These are phyloP conservation scores for Panagrolaimus sp. DNA, from an alignment of 1,140 invertebrate genomes.

Conservation along the genomic window DNA sequence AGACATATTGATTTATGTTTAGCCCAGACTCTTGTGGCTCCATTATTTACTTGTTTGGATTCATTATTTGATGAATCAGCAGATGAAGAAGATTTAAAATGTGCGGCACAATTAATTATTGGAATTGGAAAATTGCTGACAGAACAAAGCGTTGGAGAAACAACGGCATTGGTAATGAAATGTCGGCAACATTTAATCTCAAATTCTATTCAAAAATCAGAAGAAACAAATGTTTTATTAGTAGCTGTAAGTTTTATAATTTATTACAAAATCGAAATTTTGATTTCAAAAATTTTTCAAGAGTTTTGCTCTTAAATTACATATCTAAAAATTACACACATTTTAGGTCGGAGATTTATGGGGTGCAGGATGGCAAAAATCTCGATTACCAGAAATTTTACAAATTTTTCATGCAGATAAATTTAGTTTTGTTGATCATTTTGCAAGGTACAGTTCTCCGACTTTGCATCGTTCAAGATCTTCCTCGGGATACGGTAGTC, in stretches of 20 bases:
- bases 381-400: background rate
- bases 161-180: conserved; percentile 3
- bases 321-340: too few relatives aligned
- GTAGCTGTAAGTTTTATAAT: background rate
- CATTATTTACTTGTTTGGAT: conserved; percentile 8
- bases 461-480: background rate
- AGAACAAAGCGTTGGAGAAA: conserved; percentile 9
- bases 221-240: conserved; percentile 4
- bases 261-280: too few relatives aligned
- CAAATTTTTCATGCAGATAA: conserved; percentile 4
- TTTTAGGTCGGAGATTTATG: conserved; percentile 13
- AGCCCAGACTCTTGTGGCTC: conserved; percentile 2
- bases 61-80: conserved; percentile 2
- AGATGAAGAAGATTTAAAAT: conserved; percentile 10
- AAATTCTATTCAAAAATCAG: background rate
- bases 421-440: background rate
- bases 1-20: conserved; percentile 8
- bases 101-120: background rate
- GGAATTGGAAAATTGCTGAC: conserved; percentile 4
- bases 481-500: background rate
- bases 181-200: background rate
- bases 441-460: background rate
- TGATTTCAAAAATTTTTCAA: too few relatives aligned
- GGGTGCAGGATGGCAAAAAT: background rate
- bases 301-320: too few relatives aligned